Evolutionary conservation across 2,888 invertebrate species (phyloP).

Genomic region (Malthinus flaveolus): DNA sequence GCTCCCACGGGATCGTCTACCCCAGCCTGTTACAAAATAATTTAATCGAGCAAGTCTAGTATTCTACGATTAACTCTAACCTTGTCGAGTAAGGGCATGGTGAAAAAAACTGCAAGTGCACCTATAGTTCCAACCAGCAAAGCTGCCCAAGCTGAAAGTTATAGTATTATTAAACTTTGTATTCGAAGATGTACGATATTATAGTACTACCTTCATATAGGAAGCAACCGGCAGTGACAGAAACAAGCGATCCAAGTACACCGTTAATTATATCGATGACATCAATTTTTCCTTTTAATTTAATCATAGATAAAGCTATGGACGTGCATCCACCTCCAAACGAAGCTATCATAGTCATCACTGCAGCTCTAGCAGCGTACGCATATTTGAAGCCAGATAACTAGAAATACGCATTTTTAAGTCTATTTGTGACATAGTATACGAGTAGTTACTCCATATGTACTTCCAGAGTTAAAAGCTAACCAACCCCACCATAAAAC

Average conservation of each 20-base stretch:
- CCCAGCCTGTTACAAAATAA: conserved; percentile 55
- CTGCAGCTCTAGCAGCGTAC: conserved; percentile 86
- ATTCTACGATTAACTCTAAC: conserved; percentile 33
- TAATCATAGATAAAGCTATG: conserved; percentile 64
- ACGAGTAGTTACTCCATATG: conserved; percentile 66
- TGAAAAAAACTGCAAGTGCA: conserved; percentile 69
- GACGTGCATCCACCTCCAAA: conserved; percentile 86
- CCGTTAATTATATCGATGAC: conserved; percentile 88
- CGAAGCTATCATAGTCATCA: conserved; percentile 88
- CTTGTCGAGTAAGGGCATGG: conserved; percentile 76
- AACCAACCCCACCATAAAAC: conserved; percentile 98
- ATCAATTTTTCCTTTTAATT: conserved; percentile 72
- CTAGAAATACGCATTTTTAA: conserved; percentile 36
- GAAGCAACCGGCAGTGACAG: conserved; percentile 88
- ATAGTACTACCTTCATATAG: conserved; percentile 72
- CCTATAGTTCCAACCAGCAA: conserved; percentile 81
- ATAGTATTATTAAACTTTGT: background rate
- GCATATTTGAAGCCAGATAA: conserved; percentile 87
- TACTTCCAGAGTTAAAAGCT: conserved; percentile 92
- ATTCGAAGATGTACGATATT: too few species aligned
- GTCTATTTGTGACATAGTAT: too few species aligned
- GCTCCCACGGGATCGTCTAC: conserved; percentile 94
- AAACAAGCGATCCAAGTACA: conserved; percentile 82
- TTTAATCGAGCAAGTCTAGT: background rate
- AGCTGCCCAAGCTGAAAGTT: conserved; percentile 74